Evolutionary conservation across 1,140 invertebrate species (phyloP).

Genomic region (Drosophila quadrilineata): DNA sequence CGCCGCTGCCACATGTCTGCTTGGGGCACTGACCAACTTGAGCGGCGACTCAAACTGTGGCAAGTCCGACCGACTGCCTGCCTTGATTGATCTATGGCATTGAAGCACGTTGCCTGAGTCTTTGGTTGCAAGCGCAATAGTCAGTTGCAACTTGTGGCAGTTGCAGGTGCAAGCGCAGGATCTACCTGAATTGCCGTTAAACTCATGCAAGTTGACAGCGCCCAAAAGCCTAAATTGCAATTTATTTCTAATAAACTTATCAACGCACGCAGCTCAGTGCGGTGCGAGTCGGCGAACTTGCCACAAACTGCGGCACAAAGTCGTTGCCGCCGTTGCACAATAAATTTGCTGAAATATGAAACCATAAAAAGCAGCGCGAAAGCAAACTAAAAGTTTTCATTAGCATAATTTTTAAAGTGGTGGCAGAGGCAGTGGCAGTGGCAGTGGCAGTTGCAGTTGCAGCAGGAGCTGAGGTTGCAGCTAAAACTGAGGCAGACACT

Average conservation of each 20-base stretch:
- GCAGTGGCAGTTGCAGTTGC: too few species aligned
- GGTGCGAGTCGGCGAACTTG: too few species aligned
- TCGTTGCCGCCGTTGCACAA: conserved; percentile 33
- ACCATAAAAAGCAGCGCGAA: conserved; percentile 54
- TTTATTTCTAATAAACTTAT: conserved; percentile 80
- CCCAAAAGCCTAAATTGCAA: conserved; percentile 69
- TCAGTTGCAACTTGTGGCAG: conserved; percentile 5
- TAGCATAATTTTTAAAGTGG: conserved; percentile 58
- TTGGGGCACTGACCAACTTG: too few species aligned
- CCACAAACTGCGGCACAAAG: background rate
- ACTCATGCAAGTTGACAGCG: background rate
- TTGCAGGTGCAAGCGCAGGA: conserved; percentile 18
- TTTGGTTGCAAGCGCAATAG: conserved; percentile 30
- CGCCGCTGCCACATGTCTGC: conserved; percentile 49
- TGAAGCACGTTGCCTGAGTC: conserved; percentile 59
- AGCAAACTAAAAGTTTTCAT: conserved; percentile 61
- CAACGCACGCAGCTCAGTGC: conserved; percentile 71
- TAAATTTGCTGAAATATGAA: conserved; percentile 77
- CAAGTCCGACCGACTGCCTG: conserved; percentile 40
- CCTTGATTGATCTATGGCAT: conserved; percentile 78
- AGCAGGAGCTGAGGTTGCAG: too few species aligned
- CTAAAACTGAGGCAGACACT: too few species aligned
- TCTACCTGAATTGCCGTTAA: conserved; percentile 36
- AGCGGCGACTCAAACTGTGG: conserved; percentile 20
- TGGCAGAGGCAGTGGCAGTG: too few species aligned